phyloP scores from a whole-genome alignment of 2,113 vertebrate species.

The Xiphorhynchus elegans region DNA sequence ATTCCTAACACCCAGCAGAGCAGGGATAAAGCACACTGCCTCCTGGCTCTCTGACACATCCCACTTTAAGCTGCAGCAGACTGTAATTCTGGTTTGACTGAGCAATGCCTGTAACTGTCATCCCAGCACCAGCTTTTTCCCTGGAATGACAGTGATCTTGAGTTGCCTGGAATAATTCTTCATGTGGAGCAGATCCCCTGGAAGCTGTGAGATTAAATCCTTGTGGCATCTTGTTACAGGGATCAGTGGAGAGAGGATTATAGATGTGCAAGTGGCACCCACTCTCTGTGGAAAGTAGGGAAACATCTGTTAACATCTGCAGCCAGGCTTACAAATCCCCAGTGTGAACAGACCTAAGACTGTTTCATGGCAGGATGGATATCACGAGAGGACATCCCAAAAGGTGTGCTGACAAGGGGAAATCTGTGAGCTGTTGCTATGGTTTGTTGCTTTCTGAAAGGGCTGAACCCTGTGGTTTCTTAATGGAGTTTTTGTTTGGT shows the following conservation, averaged over 20 bases:
- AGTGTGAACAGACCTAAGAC: background rate
- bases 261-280: background rate
- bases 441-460: background rate
- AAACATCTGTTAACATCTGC: slow-evolving; percentile 18
- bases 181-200: background rate
- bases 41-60: background rate
- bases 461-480: background rate
- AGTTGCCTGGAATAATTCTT: background rate
- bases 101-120: background rate
- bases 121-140: background rate
- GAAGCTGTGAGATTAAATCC: slow-evolving; percentile 4
- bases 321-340: background rate
- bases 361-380: background rate
- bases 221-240: background rate
- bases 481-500: background rate
- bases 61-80: background rate
- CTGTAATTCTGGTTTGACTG: background rate
- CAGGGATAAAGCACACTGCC: background rate
- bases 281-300: background rate
- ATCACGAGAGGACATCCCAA: background rate
- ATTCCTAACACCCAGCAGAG: background rate
- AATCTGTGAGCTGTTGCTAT: background rate
- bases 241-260: background rate
- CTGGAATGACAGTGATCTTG: background rate
- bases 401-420: background rate